Conservation (phyloP, 2,888 invertebrate species). For the Isotomurus palustris region DNA sequence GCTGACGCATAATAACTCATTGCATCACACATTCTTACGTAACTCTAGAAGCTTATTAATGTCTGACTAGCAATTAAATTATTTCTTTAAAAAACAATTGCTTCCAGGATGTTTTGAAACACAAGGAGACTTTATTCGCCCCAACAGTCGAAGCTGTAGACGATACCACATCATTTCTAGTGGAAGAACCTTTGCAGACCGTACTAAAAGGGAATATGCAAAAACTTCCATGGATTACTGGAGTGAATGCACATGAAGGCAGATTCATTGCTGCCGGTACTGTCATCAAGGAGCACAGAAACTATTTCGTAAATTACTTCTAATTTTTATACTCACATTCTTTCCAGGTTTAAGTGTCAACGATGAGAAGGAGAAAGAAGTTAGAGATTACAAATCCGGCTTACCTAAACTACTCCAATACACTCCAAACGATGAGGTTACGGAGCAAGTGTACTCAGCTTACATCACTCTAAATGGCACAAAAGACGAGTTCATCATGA, state of each 20-base stretch:
- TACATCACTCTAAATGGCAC: conserved; percentile 10
- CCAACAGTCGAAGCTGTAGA: conserved; percentile 33
- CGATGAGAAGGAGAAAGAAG: conserved; percentile 10
- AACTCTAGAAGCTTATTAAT: too few species aligned
- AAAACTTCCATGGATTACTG: conserved; percentile 33
- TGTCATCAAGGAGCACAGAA: not conserved
- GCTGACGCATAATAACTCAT: not conserved
- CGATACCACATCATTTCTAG: conserved; percentile 22
- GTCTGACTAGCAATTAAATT: too few species aligned
- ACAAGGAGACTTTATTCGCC: conserved; percentile 23
- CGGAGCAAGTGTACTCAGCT: conserved; percentile 28
- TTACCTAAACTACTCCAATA: conserved; percentile 20
- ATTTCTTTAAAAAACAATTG: too few species aligned
- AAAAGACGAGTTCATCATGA: conserved; percentile 8
- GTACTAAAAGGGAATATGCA: conserved; percentile 23
- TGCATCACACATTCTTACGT: too few species aligned
- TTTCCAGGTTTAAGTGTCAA: conserved; percentile 12
- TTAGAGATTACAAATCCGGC: conserved; percentile 17
- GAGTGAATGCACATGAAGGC: conserved; percentile 36
- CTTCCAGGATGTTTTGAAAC: conserved; percentile 21
- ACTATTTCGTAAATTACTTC: not conserved
- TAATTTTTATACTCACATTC: not conserved
- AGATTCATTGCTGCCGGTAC: conserved; percentile 19
- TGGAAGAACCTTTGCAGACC: conserved; percentile 22
- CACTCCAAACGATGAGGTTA: conserved; percentile 11